Conservation (phyloP, 2,113 vertebrate genomes). For the Urocynchramus pylzowi region DNA sequence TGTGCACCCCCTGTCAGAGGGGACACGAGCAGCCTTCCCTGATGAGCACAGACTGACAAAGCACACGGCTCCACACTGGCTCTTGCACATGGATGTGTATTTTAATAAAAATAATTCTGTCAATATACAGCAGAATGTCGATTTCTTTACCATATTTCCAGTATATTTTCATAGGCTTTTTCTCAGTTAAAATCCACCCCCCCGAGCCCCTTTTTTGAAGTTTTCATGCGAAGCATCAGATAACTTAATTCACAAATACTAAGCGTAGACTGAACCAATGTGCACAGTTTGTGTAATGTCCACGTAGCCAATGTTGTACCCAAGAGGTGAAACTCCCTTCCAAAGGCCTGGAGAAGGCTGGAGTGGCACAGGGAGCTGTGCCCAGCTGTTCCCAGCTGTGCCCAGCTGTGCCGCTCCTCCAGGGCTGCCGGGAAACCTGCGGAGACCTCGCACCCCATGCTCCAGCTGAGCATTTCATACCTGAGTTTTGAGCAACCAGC, state of each 20-base stretch:
- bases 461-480: constrained; percentile 70
- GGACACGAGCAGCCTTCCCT: not conserved
- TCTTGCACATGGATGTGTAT: constrained; percentile 91
- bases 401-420: not conserved
- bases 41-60: not conserved
- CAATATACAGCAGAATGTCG: constrained; percentile 93
- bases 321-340: constrained; percentile 5
- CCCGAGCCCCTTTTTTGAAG: constrained; percentile 49
- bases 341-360: not conserved
- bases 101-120: constrained; percentile 99
- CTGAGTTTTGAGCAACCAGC: constrained; percentile 80
- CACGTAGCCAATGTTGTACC: constrained; percentile 50
- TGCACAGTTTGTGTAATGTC: constrained; percentile 76
- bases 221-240: constrained; percentile 90
- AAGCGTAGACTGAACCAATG: constrained; percentile 85
- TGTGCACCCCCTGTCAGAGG: too few relatives aligned
- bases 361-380: not conserved
- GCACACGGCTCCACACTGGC: not conserved
- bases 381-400: not conserved
- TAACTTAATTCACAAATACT: constrained; percentile 88
- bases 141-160: constrained; percentile 88
- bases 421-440: not conserved
- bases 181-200: constrained; percentile 82
- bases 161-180: constrained; percentile 82
- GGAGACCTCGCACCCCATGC: constrained; percentile 49